A percentile compares a stretch with the other conserved stretches of the same genome.
phyloP scores from a whole-genome alignment of 2,797 vertebrate genomes.

The Enteromius anoplus region DNA sequence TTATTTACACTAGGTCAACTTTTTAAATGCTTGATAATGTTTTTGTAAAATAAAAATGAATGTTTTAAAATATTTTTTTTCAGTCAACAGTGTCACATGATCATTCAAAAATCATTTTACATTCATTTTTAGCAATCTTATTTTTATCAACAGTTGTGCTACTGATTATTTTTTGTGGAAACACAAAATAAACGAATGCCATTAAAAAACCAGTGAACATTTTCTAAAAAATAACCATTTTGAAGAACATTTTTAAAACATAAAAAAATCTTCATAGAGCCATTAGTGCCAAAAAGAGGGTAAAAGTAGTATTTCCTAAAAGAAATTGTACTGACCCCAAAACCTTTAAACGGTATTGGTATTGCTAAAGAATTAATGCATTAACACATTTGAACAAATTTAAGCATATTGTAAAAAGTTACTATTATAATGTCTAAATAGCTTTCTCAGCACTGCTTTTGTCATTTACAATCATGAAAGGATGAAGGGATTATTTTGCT shows the following conservation, averaged over 20 bases:
- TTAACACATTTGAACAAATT: not conserved
- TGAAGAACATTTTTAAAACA: no score
- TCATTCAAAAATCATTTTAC: not conserved
- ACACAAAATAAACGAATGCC: no score
- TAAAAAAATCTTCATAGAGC: no score
- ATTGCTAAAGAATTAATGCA: not conserved
- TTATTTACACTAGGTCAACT: not conserved
- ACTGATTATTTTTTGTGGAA: not conserved
- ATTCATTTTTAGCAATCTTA: not conserved
- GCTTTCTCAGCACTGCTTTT: not conserved
- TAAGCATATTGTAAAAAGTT: not conserved
- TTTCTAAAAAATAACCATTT: no score
- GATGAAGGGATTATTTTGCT: not conserved
- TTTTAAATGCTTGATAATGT: not conserved
- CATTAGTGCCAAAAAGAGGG: no score
- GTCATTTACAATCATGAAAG: not conserved
- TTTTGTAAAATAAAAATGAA: not conserved
- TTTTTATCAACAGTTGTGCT: not conserved
- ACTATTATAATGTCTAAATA: not conserved
- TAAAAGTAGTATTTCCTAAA: not conserved
- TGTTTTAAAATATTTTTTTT: no score
- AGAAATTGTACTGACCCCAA: not conserved
- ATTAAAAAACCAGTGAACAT: no score
- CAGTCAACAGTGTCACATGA: not conserved
- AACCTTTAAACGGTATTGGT: not conserved